phyloP scores from a whole-genome alignment of 2,797 vertebrate species.

The Scleropages formosus region DNA sequence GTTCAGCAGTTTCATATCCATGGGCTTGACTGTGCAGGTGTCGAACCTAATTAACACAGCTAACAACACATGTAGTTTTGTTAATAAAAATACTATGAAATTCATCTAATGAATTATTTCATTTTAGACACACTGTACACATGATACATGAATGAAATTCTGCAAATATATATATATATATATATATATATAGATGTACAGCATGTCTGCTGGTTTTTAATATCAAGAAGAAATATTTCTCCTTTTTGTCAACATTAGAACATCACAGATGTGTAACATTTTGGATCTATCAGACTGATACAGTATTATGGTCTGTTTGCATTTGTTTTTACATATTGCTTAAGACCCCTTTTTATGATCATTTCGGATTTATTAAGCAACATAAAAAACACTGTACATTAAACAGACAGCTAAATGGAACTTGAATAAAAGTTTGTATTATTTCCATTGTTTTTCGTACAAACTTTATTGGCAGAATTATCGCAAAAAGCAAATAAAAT shows the following conservation, averaged over 20 bases:
- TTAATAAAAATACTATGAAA: slow-evolving; percentile 45
- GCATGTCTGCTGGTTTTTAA: no score
- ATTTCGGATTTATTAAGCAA: background rate
- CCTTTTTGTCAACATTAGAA: no score
- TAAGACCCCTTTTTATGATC: background rate
- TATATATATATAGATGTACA: background rate
- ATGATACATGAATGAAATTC: no score
- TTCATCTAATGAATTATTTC: slow-evolving; percentile 31
- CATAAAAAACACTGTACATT: background rate
- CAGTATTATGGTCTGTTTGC: no score
- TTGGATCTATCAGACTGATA: no score
- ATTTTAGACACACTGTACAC: no score
- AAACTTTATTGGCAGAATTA: background rate
- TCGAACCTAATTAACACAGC: slow-evolving; percentile 33
- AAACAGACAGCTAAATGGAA: background rate
- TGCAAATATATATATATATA: background rate
- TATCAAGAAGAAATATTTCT: no score
- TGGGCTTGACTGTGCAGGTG: slow-evolving; percentile 35
- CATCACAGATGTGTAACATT: no score
- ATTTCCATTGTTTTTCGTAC: background rate
- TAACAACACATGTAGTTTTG: slow-evolving; percentile 43
- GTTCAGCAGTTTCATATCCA: slow-evolving; percentile 29
- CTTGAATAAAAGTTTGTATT: background rate
- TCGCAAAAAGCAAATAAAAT: background rate
- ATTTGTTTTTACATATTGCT: no score